Evolutionary conservation across 2,797 vertebrate genomes (phyloP), one percentile per base, ranked within the genome.

Genomic region (Paramormyrops hopkinsi): DNA sequence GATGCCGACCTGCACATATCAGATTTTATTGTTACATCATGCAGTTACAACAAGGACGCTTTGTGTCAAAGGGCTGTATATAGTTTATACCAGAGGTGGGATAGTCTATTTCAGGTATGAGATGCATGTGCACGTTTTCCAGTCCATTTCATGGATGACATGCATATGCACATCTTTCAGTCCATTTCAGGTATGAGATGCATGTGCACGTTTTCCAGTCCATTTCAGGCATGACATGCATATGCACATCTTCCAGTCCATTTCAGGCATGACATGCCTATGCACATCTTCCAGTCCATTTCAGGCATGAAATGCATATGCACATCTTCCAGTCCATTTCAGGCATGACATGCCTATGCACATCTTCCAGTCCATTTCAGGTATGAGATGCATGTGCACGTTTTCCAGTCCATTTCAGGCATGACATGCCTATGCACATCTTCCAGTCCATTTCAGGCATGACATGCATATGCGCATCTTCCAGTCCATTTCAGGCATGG

Each of bases 1-100:
- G 93, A 97, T 96, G 86, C 95, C 94, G 90, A 96, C 96, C 96
- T 97, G 83, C 41, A 89, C 73, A 90, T 11, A 88, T 29, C 83
- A 83, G 11, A 69, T 65, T 69, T 33, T 69, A 69, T 33, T 14
- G 65, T 33, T 33, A 69, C 65, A 14, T 69, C 4, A 69, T 69
- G 65, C 3, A 69, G 11, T 33, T 69, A 69, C 11, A 69, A 69
- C 25, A 29, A 65, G 0, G 22, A 12, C 8, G 0, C 56, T 62
- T 29, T 65, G 22, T 65, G 62, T 25, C 22, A 65, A 29, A 29
- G 65, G 65, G 65, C 25, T 14, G 29, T 69, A 69, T 69, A 33
- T 33, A 69, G 25, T 29, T 69, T 69, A 69, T 14, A 69, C 22
- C 25, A 33, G 29, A 12, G 25, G 29, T 33, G 65, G 25, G 65